These are phyloP conservation scores for Ophion obscuratus DNA, from an alignment of 2,888 invertebrate genomes.

Conservation along the genomic window DNA sequence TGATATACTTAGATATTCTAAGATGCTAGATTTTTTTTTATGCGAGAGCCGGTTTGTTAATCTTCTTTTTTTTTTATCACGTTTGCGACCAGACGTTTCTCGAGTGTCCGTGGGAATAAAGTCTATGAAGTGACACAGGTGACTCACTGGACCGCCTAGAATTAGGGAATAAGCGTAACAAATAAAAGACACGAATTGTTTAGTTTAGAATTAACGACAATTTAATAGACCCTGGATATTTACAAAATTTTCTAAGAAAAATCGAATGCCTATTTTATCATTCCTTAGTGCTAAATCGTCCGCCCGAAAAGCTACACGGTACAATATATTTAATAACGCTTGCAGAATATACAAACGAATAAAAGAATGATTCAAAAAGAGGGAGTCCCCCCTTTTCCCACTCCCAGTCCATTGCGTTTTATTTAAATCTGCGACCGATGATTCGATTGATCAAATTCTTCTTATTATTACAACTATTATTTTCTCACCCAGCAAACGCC, in stretches of 20 bases:
- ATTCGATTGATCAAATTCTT: conserved; percentile 14
- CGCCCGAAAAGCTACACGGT: conserved; percentile 66
- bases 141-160: conserved; percentile 7
- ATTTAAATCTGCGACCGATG: conserved; percentile 41
- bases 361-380: conserved; percentile 43
- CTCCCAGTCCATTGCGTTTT: neutral
- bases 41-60: conserved; percentile 4
- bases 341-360: conserved; percentile 67
- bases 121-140: neutral
- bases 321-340: conserved; percentile 58
- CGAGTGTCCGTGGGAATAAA: neutral
- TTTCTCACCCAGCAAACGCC: conserved; percentile 41
- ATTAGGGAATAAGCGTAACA: conserved; percentile 43
- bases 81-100: no score
- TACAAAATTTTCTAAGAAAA: conserved; percentile 69
- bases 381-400: conserved; percentile 7
- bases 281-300: conserved; percentile 68
- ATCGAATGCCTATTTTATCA: conserved; percentile 67
- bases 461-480: conserved; percentile 1
- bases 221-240: conserved; percentile 72
- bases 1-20: no score
- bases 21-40: conserved; percentile 3
- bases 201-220: conserved; percentile 70
- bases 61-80: neutral
- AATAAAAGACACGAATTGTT: conserved; percentile 58